A percentile compares a stretch with the other conserved stretches of the same genome.
Conservation (phyloP, 53 echinoderm and acorn worm genomes). For the Holothuria leucospilota region DNA sequence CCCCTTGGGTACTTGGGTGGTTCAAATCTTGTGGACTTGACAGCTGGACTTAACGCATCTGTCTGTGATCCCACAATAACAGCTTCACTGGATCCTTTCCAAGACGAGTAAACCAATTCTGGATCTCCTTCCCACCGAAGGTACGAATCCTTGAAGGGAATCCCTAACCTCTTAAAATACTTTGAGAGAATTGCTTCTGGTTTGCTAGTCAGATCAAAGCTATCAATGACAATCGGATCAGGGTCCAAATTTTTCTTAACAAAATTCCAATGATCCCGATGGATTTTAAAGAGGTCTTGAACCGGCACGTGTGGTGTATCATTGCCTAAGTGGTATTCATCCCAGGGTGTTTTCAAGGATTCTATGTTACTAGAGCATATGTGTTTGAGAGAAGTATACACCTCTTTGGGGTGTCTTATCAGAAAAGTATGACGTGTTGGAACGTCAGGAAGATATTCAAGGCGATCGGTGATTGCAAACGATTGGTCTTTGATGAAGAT, state of each 20-base stretch:
- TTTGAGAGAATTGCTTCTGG: conserved; percentile 21
- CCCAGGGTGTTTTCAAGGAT: not conserved
- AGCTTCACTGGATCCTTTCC: not conserved
- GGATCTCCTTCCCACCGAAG: conserved; percentile 15
- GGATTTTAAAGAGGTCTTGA: not conserved
- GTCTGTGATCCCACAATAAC: not conserved
- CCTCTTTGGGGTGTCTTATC: not conserved
- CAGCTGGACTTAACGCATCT: not conserved
- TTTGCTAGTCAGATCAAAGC: not conserved
- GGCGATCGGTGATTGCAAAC: not conserved
- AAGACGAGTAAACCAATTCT: not conserved
- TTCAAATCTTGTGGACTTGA: not conserved
- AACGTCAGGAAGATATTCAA: conserved; percentile 5
- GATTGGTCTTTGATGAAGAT: conserved; percentile 10
- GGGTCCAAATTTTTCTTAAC: conserved; percentile 21
- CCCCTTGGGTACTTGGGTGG: not conserved
- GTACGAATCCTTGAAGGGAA: conserved; percentile 18
- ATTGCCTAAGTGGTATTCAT: not conserved
- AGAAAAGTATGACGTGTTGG: not conserved
- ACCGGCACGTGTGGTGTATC: not conserved
- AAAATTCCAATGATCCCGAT: not conserved
- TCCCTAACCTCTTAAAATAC: conserved; percentile 5
- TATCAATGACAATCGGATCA: conserved; percentile 17
- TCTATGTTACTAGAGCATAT: not conserved
- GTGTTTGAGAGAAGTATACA: not conserved